phyloP scores from a whole-genome alignment of 2,888 invertebrate genomes.

The Gastrophysa polygoni region DNA sequence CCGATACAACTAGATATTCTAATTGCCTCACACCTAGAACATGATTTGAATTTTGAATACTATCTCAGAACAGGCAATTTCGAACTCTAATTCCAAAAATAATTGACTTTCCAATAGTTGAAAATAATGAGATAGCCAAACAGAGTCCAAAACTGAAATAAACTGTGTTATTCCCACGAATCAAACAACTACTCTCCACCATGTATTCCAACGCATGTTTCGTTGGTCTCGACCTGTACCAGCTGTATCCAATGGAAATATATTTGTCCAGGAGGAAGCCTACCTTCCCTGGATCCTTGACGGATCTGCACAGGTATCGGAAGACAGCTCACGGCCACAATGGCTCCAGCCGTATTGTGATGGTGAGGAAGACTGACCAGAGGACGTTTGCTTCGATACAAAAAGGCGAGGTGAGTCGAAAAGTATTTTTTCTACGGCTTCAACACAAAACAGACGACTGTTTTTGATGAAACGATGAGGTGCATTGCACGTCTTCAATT shows the following conservation, averaged over 20 bases:
- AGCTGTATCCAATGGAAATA: conserved; percentile 37
- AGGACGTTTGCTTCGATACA: conserved; percentile 67
- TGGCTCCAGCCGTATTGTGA: conserved; percentile 67
- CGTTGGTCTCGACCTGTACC: conserved; percentile 39
- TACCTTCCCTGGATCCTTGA: conserved; percentile 53
- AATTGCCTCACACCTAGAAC: too few relatives aligned
- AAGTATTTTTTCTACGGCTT: too few relatives aligned
- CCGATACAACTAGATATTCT: too few relatives aligned
- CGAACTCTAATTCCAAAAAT: too few relatives aligned
- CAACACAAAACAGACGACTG: too few relatives aligned
- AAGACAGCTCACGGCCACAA: conserved; percentile 59
- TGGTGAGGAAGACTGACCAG: conserved; percentile 72
- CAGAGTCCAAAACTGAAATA: neutral
- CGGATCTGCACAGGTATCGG: conserved; percentile 54
- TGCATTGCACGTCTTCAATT: too few relatives aligned
- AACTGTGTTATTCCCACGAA: neutral
- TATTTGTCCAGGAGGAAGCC: conserved; percentile 52
- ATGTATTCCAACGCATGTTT: conserved; percentile 33
- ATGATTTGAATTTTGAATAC: too few relatives aligned
- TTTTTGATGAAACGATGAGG: too few relatives aligned
- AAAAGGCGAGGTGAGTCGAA: conserved; percentile 60
- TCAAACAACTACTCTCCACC: neutral
- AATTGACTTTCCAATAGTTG: too few relatives aligned
- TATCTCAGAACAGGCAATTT: too few relatives aligned
- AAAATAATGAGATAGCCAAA: too few relatives aligned